These are phyloP conservation scores for Sturnira hondurensis DNA, from an alignment of 2,113 vertebrate genomes.

Conservation along the genomic window DNA sequence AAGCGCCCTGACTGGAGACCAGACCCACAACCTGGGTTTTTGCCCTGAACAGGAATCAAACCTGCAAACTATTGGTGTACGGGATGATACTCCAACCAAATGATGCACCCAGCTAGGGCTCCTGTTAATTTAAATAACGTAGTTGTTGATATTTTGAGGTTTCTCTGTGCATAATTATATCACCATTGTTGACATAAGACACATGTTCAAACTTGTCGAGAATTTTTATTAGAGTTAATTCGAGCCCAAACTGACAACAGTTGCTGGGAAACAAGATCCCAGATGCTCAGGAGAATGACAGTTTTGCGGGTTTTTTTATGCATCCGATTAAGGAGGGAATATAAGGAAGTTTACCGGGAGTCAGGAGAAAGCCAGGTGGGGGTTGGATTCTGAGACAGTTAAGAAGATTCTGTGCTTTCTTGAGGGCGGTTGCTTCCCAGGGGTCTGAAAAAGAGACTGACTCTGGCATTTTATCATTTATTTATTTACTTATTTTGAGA, in stretches of 20 bases:
- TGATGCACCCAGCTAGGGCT: background rate
- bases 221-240: background rate
- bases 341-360: background rate
- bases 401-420: background rate
- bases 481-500: too few relatives aligned
- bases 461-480: background rate
- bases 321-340: background rate
- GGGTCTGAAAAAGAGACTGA: background rate
- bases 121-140: background rate
- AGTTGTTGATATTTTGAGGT: background rate
- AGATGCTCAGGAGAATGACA: background rate
- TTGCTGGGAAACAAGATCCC: background rate
- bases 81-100: too few relatives aligned
- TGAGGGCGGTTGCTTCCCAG: background rate
- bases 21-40: too few relatives aligned
- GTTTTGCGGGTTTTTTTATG: background rate
- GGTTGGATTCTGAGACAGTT: background rate
- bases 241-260: too few relatives aligned
- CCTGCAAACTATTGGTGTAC: too few relatives aligned
- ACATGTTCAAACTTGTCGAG: background rate
- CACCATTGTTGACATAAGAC: background rate
- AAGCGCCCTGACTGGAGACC: too few relatives aligned
- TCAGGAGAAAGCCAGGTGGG: background rate
- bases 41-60: too few relatives aligned
- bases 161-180: background rate